Evolutionary conservation across 2,888 invertebrate species (phyloP), one percentile per base, ranked within the genome.

Genomic region (Polietes domitor): DNA sequence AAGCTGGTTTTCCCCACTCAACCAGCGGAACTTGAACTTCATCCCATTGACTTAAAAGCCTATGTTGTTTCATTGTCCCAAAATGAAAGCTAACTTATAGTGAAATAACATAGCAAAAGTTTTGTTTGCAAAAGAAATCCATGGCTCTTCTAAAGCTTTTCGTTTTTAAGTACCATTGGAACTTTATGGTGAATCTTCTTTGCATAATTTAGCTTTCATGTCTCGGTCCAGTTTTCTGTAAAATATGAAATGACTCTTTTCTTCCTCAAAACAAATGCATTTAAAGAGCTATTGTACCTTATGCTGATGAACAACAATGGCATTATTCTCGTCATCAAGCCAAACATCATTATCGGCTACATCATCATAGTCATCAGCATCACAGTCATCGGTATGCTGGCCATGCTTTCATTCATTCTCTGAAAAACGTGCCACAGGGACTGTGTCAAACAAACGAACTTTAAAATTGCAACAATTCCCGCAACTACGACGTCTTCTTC

Each of bases 391-490:
- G 72, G 58, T 55, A 74, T 47, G 61, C 58, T 19, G 10, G 68
- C 63, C 63, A 81, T 81, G 58, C 76, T 12, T 24, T 17, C 68
- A 81, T 78, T 50, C 72, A 76, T 79, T 76, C 75, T 73, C 76
- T 53, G 72, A 24, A 84, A 68, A 84, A 84, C 84, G 84, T 84
- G 84, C 84, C 81, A 81, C 78, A 79, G 81, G 84, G 78, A 81
- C 78, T 84, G 84, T 84, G 84, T 84, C 81, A 84, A 81, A 84
- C 76, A 81, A 84, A 78, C 81, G 28, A 84, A 84, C 81, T 81
- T 68, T 24, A 43, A 68, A 68, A 81, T 81, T 84, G 81, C 76
- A 72, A 75, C 47, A 80, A 76, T 72, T 79, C 72, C 50, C 15
- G 41, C 73, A 73, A 73, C n/a, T 6, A 17, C 55, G 47, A 12